Percentiles rank a stretch among this genome's conserved stretches.
Conservation (phyloP, 2,888 invertebrate genomes). For the Chrysolina haemoptera region DNA sequence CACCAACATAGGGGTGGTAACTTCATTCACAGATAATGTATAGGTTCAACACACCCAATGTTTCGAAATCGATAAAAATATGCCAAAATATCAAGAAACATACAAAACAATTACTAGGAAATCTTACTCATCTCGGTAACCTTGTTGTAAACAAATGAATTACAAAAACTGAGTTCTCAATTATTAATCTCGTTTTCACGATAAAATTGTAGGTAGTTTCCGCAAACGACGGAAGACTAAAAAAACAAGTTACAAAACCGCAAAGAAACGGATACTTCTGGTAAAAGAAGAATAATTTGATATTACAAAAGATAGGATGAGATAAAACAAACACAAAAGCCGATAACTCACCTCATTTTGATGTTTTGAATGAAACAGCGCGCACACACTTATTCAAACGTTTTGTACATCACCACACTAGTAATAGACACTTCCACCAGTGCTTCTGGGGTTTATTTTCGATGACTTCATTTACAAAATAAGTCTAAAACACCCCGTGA, state of each 20-base stretch:
- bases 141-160: slow-evolving; percentile 42
- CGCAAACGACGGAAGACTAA: neutral
- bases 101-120: slow-evolving; percentile 32
- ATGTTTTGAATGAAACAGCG: slow-evolving; percentile 59
- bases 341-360: slow-evolving; percentile 61
- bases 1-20: slow-evolving; percentile 55
- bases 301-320: neutral
- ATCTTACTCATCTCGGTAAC: slow-evolving; percentile 31
- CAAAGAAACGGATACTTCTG: neutral
- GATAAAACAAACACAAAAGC: slow-evolving; percentile 41
- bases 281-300: slow-evolving; percentile 18
- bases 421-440: slow-evolving; percentile 44
- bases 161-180: slow-evolving; percentile 3
- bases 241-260: neutral
- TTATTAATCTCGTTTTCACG: neutral
- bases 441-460: slow-evolving; percentile 44
- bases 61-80: slow-evolving; percentile 66
- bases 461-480: slow-evolving; percentile 55
- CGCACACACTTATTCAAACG: slow-evolving; percentile 53
- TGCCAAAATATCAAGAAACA: slow-evolving; percentile 48
- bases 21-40: slow-evolving; percentile 53
- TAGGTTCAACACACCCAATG: slow-evolving; percentile 68
- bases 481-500: slow-evolving; percentile 41
- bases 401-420: slow-evolving; percentile 56
- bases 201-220: slow-evolving; percentile 1